Evolutionary conservation across 2,888 invertebrate genomes (phyloP).

Genomic region (Lochmaea crataegi): DNA sequence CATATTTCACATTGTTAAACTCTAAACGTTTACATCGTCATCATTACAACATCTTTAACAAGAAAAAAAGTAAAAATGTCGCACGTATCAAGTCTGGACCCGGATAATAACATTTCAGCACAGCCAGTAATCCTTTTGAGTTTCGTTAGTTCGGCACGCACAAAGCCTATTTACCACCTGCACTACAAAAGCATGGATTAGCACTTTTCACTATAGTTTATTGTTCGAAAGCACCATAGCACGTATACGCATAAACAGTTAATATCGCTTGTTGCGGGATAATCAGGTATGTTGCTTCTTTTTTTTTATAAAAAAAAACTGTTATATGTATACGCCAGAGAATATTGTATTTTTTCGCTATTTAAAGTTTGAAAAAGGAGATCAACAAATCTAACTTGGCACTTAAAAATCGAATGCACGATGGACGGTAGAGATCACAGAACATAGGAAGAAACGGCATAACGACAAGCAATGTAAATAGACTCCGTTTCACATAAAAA

Average conservation of each 20-base stretch:
- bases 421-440: too few relatives aligned
- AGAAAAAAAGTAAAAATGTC: constrained; percentile 15
- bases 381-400: too few relatives aligned
- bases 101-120: constrained; percentile 20
- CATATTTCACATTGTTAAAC: constrained; percentile 11
- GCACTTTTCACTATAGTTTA: constrained; percentile 35
- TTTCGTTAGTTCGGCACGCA: constrained; percentile 38
- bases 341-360: too few relatives aligned
- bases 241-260: constrained; percentile 8
- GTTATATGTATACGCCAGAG: neutral
- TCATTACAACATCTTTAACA: constrained; percentile 20
- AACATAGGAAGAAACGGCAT: too few relatives aligned
- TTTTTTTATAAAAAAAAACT: neutral
- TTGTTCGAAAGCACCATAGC: constrained; percentile 19
- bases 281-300: constrained; percentile 26
- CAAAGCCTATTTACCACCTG: constrained; percentile 39
- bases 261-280: constrained; percentile 17
- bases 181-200: constrained; percentile 41
- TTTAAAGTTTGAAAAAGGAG: too few relatives aligned
- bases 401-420: too few relatives aligned
- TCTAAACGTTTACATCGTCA: constrained; percentile 14
- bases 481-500: too few relatives aligned
- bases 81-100: constrained; percentile 14
- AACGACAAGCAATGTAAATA: too few relatives aligned
- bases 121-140: constrained; percentile 13